Percentiles rank a stretch among this genome's conserved stretches.
phyloP scores from a whole-genome alignment of 2,888 invertebrate genomes.

The Pristionchus japonicus region DNA sequence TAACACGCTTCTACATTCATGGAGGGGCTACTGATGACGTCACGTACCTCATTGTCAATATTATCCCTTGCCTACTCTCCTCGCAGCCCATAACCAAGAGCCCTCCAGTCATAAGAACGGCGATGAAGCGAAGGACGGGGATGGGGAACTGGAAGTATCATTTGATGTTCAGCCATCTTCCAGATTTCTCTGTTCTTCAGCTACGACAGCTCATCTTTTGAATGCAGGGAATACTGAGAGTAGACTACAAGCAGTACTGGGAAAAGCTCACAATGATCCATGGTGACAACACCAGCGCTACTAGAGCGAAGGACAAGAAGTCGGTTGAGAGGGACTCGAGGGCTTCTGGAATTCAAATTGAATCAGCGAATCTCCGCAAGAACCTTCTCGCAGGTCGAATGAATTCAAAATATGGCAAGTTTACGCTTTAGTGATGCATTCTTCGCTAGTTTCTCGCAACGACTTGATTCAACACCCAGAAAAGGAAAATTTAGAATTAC shows the following conservation, averaged over 20 bases:
- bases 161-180: too few relatives aligned
- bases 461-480: not conserved
- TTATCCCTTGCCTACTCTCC: not conserved
- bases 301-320: not conserved
- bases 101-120: not conserved
- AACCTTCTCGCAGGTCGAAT: too few relatives aligned
- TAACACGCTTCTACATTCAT: too few relatives aligned
- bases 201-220: too few relatives aligned
- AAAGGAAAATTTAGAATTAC: not conserved
- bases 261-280: not conserved
- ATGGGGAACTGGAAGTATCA: not conserved
- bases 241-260: too few relatives aligned
- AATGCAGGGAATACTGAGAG: too few relatives aligned
- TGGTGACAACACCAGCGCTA: not conserved
- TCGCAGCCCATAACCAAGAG: not conserved
- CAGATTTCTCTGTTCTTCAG: too few relatives aligned
- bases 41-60: not conserved
- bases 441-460: not conserved
- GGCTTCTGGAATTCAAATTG: not conserved
- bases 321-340: not conserved
- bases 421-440: too few relatives aligned
- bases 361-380: too few relatives aligned
- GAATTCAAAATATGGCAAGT: too few relatives aligned
- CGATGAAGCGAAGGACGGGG: not conserved
- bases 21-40: too few relatives aligned